Base-by-base conservation (phyloP, 2,888 invertebrate species). In the Linhomoeus sp. region DNA sequence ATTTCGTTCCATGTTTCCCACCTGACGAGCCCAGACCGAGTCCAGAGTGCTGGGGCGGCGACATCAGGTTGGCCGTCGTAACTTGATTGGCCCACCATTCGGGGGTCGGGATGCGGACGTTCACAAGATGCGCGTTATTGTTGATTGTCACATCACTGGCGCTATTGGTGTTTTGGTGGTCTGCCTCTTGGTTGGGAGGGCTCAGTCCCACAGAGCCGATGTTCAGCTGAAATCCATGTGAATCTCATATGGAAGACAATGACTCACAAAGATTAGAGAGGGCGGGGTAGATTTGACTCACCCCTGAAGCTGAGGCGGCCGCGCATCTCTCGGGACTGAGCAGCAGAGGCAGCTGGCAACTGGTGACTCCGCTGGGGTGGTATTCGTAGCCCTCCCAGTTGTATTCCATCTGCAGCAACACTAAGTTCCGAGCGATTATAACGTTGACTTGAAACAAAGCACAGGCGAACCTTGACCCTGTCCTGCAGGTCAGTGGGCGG, bases 381-480 rank as follows among this genome's bases (percentile, higher is more conserved):
- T 39, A 47, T 24, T 49, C 46, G 44, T 44, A 49, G 26, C 26
- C 44, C 19, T 49, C 45, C 49, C 49, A 49, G 37, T 44, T 43
- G 33, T 47, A 49, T 35, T 49, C 49, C 25, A 49, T 44, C 22
- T 40, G 20, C n/a, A n/a, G n/a, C n/a, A n/a, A n/a, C n/a, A n/a
- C n/a, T n/a, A n/a, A n/a, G n/a, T n/a, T n/a, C n/a, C n/a, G n/a
- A n/a, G n/a, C n/a, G n/a, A n/a, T n/a, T n/a, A n/a, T n/a, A n/a
- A n/a, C n/a, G n/a, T n/a, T n/a, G n/a, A n/a, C n/a, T n/a, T n/a
- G n/a, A n/a, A n/a, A n/a, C n/a, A n/a, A n/a, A n/a, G n/a, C n/a
- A n/a, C n/a, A n/a, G n/a, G n/a, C n/a, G n/a, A n/a, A n/a, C n/a
- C n/a, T n/a, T n/a, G n/a, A n/a, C n/a, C n/a, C n/a, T n/a, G n/a